Base-by-base conservation (phyloP, 2,888 invertebrate genomes). In the Sarcophaga subvicina region DNA sequence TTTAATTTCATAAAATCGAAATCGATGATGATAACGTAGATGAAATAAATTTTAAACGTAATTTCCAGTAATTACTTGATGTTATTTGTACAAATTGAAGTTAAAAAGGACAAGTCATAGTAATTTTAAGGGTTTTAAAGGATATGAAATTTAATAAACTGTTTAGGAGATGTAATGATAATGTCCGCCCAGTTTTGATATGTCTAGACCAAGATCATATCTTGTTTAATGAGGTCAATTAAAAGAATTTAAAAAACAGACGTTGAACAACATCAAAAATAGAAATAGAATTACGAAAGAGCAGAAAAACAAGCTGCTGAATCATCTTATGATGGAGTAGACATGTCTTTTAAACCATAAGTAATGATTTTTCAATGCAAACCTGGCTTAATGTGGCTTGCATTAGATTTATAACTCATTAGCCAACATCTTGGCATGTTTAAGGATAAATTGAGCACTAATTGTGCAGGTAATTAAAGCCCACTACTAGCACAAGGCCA, bases 191-290 rank as follows among this genome's bases (percentile, higher is more conserved):
- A 12, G 37, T 10, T 37, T 37, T 37, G 37, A 37, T 37, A 37
- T 37, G 37, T 37, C 37, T 37, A 37, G 37, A 37, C 37, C 37
- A 2, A 2, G 37, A 37, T 37, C 8, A 37, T 75, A 60, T 60
- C 60, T 22, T 45, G 69, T 82, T 87, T 89, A 89, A 89, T 87
- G 79, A 88, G 87, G 85, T 87, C 86, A 88, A 89, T 88, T 88
- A 87, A 85, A 85, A 22, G 17, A n/a, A 59, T 62, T 80, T 45
- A 77, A 87, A 80, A 64, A 49, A 72, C 45, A 70, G 54, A 79
- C 75, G 1, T 49, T 49, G 0, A 49, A 49, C 10, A 49, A 12
- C 12, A 49, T 49, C 3, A 49, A 14, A 10, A 49, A 8, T 49
- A 11, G 47, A 12, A 12, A 49, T 14, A 54, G 54, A 49, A 63